Conservation (phyloP, 1,140 invertebrate species). For the Brachionus paranguensis region DNA sequence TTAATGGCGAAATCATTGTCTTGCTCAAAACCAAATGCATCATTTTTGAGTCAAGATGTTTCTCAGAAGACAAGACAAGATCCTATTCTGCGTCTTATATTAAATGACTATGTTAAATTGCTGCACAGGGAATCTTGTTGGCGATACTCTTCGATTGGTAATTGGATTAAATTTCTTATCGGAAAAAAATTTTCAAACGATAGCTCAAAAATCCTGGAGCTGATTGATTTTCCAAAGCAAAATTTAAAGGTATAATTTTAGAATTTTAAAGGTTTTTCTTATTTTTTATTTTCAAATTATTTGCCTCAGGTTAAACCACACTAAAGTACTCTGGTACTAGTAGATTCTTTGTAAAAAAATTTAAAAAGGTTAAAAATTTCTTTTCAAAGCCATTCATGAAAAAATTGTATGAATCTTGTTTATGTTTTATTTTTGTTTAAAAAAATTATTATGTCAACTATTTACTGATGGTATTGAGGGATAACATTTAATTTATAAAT, state of each 20-base stretch:
- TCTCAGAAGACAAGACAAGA: neutral
- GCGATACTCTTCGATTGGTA: neutral
- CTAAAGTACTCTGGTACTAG: too few relatives aligned
- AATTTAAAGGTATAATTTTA: neutral
- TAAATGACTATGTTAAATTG: neutral
- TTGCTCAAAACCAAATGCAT: neutral
- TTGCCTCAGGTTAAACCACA: too few relatives aligned
- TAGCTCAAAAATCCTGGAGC: neutral
- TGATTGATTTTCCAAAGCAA: neutral
- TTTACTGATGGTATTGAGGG: too few relatives aligned
- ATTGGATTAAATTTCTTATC: neutral
- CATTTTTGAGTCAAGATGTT: neutral
- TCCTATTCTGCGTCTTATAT: neutral
- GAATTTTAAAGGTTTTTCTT: neutral
- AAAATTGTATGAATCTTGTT: too few relatives aligned
- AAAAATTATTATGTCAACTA: too few relatives aligned
- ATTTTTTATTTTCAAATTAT: neutral
- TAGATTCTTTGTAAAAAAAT: too few relatives aligned
- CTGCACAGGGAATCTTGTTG: conserved; percentile 10
- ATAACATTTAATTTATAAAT: too few relatives aligned
- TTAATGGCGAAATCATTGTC: neutral
- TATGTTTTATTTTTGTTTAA: too few relatives aligned
- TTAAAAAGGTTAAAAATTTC: too few relatives aligned
- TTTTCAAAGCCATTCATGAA: too few relatives aligned
- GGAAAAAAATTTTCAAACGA: neutral